These are phyloP conservation scores for Harlomillsia oculata DNA, from an alignment of 1,140 invertebrate genomes.

Conservation along the genomic window DNA sequence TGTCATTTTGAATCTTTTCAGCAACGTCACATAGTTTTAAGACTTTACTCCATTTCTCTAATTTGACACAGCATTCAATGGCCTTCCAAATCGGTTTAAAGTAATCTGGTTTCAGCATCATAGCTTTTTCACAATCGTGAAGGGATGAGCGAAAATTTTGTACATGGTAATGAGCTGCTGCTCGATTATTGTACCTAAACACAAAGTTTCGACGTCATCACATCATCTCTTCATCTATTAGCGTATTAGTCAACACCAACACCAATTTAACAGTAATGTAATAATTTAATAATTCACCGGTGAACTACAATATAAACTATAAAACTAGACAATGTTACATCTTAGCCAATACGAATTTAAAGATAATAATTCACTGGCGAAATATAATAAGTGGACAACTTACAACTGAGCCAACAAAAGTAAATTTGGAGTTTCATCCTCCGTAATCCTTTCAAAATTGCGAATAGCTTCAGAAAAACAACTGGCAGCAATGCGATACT, in stretches of 20 bases:
- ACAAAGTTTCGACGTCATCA: too few species aligned
- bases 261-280: too few species aligned
- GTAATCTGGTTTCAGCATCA: constrained; percentile 67
- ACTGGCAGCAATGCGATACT: constrained; percentile 78
- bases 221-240: too few species aligned
- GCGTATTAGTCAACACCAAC: too few species aligned
- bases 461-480: constrained; percentile 76
- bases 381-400: too few species aligned
- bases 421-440: neutral
- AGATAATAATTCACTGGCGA: too few species aligned
- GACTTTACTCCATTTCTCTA: constrained; percentile 61
- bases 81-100: constrained; percentile 66
- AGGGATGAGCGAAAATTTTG: constrained; percentile 69
- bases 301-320: too few species aligned
- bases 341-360: too few species aligned
- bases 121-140: constrained; percentile 62
- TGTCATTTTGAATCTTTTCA: constrained; percentile 3
- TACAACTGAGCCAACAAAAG: constrained; percentile 19
- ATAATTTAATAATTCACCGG: too few species aligned
- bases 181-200: constrained; percentile 50
- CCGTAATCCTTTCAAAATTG: neutral
- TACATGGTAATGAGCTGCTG: constrained; percentile 75
- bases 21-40: constrained; percentile 60
- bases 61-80: constrained; percentile 58
- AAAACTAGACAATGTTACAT: too few species aligned